Evolutionary conservation across 2,113 vertebrate genomes (phyloP).

Genomic region (Marmota monax): DNA sequence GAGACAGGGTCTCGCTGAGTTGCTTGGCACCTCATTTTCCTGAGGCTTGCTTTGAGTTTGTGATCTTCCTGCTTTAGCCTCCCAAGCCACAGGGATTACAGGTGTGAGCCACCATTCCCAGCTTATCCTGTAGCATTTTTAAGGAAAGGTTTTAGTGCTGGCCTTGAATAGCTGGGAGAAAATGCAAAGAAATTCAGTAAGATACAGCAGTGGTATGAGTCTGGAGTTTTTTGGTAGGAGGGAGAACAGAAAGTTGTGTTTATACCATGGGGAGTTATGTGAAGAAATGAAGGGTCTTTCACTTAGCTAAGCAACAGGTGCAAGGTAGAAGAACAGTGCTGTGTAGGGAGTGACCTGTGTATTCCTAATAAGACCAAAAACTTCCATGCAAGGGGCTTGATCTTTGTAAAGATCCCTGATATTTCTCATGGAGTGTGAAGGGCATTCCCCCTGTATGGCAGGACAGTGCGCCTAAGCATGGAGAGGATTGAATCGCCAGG

Average conservation of each 20-base stretch:
- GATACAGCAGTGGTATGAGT: background rate
- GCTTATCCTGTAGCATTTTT: background rate
- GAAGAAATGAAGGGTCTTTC: background rate
- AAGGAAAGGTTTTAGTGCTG: background rate
- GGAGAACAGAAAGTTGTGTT: background rate
- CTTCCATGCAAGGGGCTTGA: background rate
- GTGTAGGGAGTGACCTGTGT: accelerated
- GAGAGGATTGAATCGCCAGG: too few relatives aligned
- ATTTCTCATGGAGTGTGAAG: background rate
- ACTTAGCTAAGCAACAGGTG: background rate
- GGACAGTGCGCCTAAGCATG: background rate
- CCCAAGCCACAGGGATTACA: too few relatives aligned
- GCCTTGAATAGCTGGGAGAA: background rate
- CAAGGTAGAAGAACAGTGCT: background rate
- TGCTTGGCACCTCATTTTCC: too few relatives aligned
- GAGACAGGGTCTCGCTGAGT: too few relatives aligned
- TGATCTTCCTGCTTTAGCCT: too few relatives aligned
- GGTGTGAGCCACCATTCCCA: too few relatives aligned
- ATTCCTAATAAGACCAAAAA: background rate
- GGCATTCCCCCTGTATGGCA: background rate
- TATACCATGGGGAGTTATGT: background rate
- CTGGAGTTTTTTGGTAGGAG: background rate
- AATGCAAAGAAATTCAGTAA: background rate
- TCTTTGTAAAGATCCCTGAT: background rate
- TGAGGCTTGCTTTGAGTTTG: too few relatives aligned